These are phyloP conservation scores for Amphipyra berbera DNA, from an alignment of 2,888 invertebrate species.

Conservation along the genomic window DNA sequence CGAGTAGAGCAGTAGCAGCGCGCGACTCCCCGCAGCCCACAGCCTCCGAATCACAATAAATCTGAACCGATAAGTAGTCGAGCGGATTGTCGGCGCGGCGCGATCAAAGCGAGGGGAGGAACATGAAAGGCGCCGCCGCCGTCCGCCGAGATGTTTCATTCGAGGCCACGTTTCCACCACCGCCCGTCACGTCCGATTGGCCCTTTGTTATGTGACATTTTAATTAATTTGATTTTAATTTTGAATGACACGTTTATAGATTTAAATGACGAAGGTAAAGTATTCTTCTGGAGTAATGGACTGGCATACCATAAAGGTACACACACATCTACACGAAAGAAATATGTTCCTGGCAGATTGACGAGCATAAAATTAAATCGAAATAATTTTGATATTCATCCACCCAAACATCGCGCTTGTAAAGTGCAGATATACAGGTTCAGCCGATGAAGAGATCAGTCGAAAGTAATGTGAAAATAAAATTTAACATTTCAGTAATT, in stretches of 20 bases:
- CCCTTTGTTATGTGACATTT: slow-evolving; percentile 81
- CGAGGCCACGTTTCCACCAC: slow-evolving; percentile 80
- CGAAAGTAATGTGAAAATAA: too few species aligned
- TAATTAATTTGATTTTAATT: slow-evolving; percentile 83
- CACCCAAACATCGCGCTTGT: neutral
- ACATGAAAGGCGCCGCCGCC: slow-evolving; percentile 86
- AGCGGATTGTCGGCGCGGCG: slow-evolving; percentile 87
- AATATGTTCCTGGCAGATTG: slow-evolving; percentile 26
- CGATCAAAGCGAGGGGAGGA: slow-evolving; percentile 86
- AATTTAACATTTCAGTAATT: too few species aligned
- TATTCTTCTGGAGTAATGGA: slow-evolving; percentile 37
- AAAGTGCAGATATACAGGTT: too few species aligned
- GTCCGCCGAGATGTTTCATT: slow-evolving; percentile 76
- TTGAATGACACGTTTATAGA: slow-evolving; percentile 72
- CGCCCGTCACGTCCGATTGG: slow-evolving; percentile 75
- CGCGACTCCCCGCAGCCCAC: slow-evolving; percentile 79
- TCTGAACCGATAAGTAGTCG: slow-evolving; percentile 89
- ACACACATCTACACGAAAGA: neutral
- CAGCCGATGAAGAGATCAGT: too few species aligned
- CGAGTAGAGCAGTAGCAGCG: slow-evolving; percentile 66
- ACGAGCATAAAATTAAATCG: slow-evolving; percentile 31
- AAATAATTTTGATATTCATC: slow-evolving; percentile 5
- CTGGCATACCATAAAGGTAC: neutral
- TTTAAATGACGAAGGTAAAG: slow-evolving; percentile 75
- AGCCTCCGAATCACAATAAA: slow-evolving; percentile 89